These are phyloP conservation scores for Ranitomeya variabilis DNA, from an alignment of 2,113 vertebrate genomes.

Conservation along the genomic window DNA sequence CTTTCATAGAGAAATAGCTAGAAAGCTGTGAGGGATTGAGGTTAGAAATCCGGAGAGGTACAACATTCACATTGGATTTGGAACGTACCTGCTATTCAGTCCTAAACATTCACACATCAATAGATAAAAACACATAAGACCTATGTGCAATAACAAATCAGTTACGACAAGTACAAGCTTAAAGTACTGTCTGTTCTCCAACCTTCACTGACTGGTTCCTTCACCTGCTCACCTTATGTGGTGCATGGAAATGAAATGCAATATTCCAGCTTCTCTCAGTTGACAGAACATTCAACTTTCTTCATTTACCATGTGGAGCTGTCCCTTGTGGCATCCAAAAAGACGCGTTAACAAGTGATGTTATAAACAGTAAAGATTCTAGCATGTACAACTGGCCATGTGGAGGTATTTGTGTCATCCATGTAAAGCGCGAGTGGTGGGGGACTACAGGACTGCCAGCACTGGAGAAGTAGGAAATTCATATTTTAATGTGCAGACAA, in stretches of 20 bases:
- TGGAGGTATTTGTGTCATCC: not conserved
- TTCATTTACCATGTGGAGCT: not conserved
- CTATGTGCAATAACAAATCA: not conserved
- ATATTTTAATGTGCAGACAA: not conserved
- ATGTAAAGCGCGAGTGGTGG: no score
- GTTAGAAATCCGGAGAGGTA: conserved; percentile 1
- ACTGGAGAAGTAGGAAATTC: not conserved
- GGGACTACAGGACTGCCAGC: not conserved
- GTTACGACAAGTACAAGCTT: not conserved
- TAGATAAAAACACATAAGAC: not conserved
- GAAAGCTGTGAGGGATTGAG: not conserved
- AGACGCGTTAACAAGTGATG: not conserved
- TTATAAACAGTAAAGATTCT: not conserved
- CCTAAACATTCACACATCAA: not conserved
- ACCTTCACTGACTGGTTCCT: not conserved
- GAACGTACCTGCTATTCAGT: not conserved
- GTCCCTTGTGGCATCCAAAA: not conserved
- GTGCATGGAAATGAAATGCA: conserved; percentile 4
- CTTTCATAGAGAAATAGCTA: not conserved
- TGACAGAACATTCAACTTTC: not conserved
- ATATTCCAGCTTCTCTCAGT: not conserved
- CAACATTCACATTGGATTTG: not conserved
- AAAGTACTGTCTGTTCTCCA: not conserved
- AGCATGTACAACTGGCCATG: not conserved
- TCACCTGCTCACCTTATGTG: not conserved